These are phyloP conservation scores for Hydriomena furcata DNA, from an alignment of 2,888 invertebrate genomes.

Conservation along the genomic window DNA sequence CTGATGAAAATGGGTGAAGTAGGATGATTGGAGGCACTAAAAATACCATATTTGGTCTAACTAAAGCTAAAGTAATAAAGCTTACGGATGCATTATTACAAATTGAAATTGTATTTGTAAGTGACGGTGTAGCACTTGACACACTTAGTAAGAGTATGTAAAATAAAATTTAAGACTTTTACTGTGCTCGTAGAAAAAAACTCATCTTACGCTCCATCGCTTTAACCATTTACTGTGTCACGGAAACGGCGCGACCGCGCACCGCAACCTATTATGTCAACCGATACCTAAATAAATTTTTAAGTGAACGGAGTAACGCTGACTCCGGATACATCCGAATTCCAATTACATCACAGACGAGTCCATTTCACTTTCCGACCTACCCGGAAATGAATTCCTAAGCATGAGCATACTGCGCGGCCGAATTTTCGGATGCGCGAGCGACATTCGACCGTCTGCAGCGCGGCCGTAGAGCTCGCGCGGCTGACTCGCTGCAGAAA, in stretches of 20 bases:
- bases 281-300: conserved; percentile 74
- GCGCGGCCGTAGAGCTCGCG: conserved; percentile 50
- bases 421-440: conserved; percentile 57
- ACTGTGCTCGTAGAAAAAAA: conserved; percentile 44
- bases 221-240: conserved; percentile 56
- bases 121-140: conserved; percentile 36
- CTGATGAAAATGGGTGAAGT: too few relatives aligned
- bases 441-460: conserved; percentile 56
- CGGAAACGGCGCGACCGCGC: conserved; percentile 52
- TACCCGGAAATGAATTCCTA: conserved; percentile 84
- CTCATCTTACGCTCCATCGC: conserved; percentile 62
- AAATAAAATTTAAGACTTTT: conserved; percentile 46
- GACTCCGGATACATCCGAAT: conserved; percentile 83
- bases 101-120: conserved; percentile 47
- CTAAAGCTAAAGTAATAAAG: conserved; percentile 6
- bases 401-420: conserved; percentile 80
- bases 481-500: conserved; percentile 48
- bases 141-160: conserved; percentile 36
- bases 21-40: too few relatives aligned
- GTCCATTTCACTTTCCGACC: conserved; percentile 83
- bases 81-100: conserved; percentile 44
- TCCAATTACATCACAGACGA: conserved; percentile 83
- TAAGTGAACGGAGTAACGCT: conserved; percentile 80
- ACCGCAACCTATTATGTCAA: conserved; percentile 74
- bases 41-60: too few relatives aligned